Percentiles rank a stretch among this genome's conserved stretches.
phyloP scores from a whole-genome alignment of 2,888 invertebrate genomes.

The Macrophya annulata region DNA sequence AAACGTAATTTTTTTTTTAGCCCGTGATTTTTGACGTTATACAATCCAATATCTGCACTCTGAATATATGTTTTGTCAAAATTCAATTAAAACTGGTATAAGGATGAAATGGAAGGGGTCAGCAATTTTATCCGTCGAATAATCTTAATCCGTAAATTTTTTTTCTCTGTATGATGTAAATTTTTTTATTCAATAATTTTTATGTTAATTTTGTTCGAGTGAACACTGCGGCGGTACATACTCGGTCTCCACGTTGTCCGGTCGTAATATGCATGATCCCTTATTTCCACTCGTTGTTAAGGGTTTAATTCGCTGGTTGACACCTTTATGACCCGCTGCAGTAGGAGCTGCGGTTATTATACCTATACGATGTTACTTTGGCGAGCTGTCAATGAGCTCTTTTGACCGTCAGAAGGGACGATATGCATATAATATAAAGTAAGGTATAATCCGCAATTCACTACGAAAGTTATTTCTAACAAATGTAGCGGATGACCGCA shows the following conservation, averaged over 20 bases:
- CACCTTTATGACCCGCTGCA: neutral
- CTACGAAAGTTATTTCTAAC: conserved; percentile 35
- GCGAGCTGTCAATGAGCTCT: conserved; percentile 20
- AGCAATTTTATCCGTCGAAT: neutral
- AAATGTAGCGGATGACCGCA: conserved; percentile 40
- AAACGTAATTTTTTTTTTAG: no score
- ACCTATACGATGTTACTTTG: conserved; percentile 20
- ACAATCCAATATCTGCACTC: neutral
- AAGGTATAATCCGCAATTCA: conserved; percentile 42
- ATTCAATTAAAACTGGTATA: neutral
- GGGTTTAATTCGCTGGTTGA: conserved; percentile 36
- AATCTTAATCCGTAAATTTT: neutral
- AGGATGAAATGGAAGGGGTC: neutral
- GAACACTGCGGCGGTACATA: neutral
- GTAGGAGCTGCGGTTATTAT: neutral
- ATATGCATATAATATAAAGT: neutral
- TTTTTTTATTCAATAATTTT: neutral
- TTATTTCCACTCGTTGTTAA: conserved; percentile 2
- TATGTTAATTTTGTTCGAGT: conserved; percentile 2
- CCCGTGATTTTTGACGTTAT: neutral
- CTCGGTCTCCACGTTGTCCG: neutral
- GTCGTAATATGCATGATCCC: conserved; percentile 11
- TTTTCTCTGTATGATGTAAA: neutral
- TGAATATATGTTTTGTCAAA: neutral
- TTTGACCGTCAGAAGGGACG: conserved; percentile 6